A percentile compares a stretch with the other conserved stretches of the same genome.
These are phyloP conservation scores for Bombus difficillimus DNA, from an alignment of 1,140 invertebrate species.

Conservation along the genomic window DNA sequence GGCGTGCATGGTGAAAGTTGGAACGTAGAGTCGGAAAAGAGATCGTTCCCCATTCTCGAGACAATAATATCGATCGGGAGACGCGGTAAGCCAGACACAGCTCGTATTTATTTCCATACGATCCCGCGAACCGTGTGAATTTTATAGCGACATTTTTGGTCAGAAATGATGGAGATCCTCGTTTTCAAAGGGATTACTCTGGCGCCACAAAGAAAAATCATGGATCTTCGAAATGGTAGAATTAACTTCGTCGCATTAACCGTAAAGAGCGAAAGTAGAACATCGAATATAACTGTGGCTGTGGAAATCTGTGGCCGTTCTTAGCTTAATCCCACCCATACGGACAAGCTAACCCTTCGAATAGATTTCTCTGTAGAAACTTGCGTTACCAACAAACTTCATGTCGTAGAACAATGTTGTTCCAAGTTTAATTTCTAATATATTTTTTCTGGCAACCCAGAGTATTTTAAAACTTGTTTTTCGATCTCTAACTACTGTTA, in stretches of 20 bases:
- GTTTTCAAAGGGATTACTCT: not conserved
- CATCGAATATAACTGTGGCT: not conserved
- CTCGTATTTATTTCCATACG: not conserved
- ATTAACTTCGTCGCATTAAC: conserved; percentile 14
- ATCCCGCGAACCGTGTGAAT: not conserved
- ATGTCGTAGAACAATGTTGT: not conserved
- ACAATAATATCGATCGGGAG: not conserved
- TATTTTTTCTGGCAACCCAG: not conserved
- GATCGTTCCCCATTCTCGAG: not conserved
- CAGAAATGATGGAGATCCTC: not conserved
- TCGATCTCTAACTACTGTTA: not conserved
- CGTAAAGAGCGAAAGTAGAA: not conserved
- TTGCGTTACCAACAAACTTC: not conserved
- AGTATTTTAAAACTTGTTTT: not conserved
- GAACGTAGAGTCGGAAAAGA: not conserved
- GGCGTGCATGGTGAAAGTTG: too few relatives aligned
- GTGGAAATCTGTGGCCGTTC: too few relatives aligned
- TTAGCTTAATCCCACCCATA: not conserved
- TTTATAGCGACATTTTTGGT: not conserved
- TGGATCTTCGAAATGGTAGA: not conserved
- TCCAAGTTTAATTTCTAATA: not conserved
- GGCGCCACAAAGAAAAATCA: not conserved
- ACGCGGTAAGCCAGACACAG: not conserved
- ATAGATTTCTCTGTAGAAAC: not conserved
- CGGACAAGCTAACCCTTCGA: not conserved